Evolutionary conservation across 2,797 vertebrate species (phyloP).

Genomic region (Brachymystax lenok): DNA sequence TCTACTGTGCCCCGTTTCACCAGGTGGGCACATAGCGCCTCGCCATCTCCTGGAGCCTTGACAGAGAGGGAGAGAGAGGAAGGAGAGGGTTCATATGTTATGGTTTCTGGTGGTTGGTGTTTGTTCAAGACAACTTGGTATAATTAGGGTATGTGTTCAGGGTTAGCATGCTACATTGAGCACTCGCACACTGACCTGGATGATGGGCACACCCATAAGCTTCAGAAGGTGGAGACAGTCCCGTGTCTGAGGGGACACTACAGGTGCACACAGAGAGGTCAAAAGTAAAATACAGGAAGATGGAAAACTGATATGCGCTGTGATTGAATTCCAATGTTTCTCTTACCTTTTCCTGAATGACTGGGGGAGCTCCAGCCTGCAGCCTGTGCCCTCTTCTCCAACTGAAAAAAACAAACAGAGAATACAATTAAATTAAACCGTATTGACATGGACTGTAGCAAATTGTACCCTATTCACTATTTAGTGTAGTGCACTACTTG

Average conservation of each 20-base stretch:
- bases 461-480: neutral
- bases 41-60: constrained; percentile 82
- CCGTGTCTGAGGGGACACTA: constrained; percentile 64
- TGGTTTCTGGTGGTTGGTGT: neutral
- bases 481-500: neutral
- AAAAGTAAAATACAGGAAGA: constrained; percentile 3
- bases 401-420: constrained; percentile 53
- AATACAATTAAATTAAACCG: neutral
- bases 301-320: neutral
- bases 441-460: neutral
- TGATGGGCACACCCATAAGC: constrained; percentile 77
- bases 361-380: constrained; percentile 55
- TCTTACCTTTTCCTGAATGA: constrained; percentile 58
- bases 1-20: constrained; percentile 68
- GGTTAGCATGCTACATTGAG: neutral
- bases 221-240: constrained; percentile 72
- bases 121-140: neutral
- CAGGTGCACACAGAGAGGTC: constrained; percentile 5
- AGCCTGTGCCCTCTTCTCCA: constrained; percentile 70
- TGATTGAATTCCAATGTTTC: neutral
- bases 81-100: neutral
- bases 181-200: constrained; percentile 67
- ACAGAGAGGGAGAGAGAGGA: neutral
- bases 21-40: constrained; percentile 79
- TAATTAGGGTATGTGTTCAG: neutral